A percentile compares a stretch with the other conserved stretches of the same genome.
phyloP scores from a whole-genome alignment of 2,113 vertebrate genomes.

The Engystomops pustulosus region DNA sequence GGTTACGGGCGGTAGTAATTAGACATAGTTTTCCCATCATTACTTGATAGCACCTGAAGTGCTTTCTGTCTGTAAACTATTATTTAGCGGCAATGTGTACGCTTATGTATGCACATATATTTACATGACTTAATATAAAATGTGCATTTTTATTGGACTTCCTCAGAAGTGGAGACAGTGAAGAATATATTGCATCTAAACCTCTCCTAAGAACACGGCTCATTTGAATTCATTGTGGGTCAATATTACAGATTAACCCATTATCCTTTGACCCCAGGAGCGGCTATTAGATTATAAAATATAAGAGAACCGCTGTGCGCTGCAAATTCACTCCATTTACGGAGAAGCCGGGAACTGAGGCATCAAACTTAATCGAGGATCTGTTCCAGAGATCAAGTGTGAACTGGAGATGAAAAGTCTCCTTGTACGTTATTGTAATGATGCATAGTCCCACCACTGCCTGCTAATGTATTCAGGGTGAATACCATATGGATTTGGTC shows the following conservation, averaged over 20 bases:
- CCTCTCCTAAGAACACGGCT: not conserved
- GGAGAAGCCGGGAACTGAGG: not conserved
- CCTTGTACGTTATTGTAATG: not conserved
- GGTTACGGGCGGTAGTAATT: not conserved
- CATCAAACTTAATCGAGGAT: not conserved
- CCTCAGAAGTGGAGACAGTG: slow-evolving; percentile 31
- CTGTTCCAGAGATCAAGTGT: not conserved
- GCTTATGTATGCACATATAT: slow-evolving; percentile 56
- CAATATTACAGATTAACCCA: slow-evolving; percentile 55
- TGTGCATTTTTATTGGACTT: slow-evolving; percentile 53
- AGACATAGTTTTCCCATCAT: slow-evolving; percentile 14
- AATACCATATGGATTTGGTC: not conserved
- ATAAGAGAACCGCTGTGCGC: slow-evolving; percentile 19
- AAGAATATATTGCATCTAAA: not conserved
- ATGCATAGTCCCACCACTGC: not conserved
- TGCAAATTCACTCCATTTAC: not conserved
- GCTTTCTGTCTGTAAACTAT: slow-evolving; percentile 20
- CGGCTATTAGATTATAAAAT: slow-evolving; percentile 20
- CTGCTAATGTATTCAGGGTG: not conserved
- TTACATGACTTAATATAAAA: slow-evolving; percentile 58
- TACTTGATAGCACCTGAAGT: slow-evolving; percentile 42
- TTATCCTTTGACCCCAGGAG: slow-evolving; percentile 47
- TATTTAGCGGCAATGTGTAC: slow-evolving; percentile 36
- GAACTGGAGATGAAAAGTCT: not conserved
- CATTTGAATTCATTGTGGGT: slow-evolving; percentile 28